phyloP scores from a whole-genome alignment of 2,797 vertebrate genomes.

The Takifugu ocellatus region DNA sequence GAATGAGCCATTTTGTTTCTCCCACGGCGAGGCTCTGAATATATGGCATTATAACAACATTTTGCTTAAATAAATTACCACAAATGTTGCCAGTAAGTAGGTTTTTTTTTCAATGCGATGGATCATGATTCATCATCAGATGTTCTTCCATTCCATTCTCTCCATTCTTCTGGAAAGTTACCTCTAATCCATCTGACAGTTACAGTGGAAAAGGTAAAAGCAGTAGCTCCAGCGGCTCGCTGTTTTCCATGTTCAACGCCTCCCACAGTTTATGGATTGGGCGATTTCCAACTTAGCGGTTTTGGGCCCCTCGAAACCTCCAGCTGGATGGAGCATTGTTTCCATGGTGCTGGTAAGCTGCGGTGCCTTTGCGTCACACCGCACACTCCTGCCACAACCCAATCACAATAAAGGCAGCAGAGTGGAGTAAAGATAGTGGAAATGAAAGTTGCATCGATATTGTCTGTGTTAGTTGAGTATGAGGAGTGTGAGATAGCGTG shows the following conservation, averaged over 20 bases:
- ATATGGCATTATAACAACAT: slow-evolving; percentile 23
- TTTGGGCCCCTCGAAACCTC: slow-evolving; percentile 47
- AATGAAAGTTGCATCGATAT: slow-evolving; percentile 34
- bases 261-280: slow-evolving; percentile 55
- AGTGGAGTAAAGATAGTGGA: background rate
- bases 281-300: slow-evolving; percentile 51
- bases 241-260: slow-evolving; percentile 56
- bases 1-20: slow-evolving; percentile 52
- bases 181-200: slow-evolving; percentile 23
- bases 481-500: too few relatives aligned
- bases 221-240: slow-evolving; percentile 32
- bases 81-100: slow-evolving; percentile 10
- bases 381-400: slow-evolving; percentile 36
- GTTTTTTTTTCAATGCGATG: too few relatives aligned
- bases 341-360: slow-evolving; percentile 55
- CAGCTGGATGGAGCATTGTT: slow-evolving; percentile 51
- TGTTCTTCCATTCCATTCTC: background rate
- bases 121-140: too few relatives aligned
- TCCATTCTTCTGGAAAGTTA: background rate
- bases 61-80: slow-evolving; percentile 22
- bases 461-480: background rate
- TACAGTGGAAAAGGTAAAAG: slow-evolving; percentile 37
- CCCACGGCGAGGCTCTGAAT: slow-evolving; percentile 13
- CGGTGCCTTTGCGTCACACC: slow-evolving; percentile 44
- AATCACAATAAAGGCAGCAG: slow-evolving; percentile 23